phyloP scores from a whole-genome alignment of 1,140 invertebrate species.

The Aphis gossypii region DNA sequence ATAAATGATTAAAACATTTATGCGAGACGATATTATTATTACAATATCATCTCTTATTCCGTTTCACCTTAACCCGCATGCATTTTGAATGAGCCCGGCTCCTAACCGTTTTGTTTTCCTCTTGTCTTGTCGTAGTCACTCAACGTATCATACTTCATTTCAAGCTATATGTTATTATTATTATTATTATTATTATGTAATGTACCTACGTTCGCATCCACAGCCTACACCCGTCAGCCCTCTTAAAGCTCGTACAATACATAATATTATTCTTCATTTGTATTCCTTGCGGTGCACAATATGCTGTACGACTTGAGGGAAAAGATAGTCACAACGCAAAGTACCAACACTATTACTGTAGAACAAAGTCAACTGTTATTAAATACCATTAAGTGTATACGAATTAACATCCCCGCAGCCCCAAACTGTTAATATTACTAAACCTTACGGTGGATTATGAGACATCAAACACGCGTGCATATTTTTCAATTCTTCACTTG shows the following conservation, averaged over 20 bases:
- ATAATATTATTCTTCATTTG: slow-evolving; percentile 34
- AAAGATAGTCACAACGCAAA: not conserved
- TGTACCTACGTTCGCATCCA: not conserved
- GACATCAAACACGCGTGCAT: not conserved
- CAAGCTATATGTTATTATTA: not conserved
- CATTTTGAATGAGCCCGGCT: slow-evolving; percentile 22
- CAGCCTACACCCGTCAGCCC: not conserved
- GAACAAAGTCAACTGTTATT: not conserved
- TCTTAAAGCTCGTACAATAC: slow-evolving; percentile 11
- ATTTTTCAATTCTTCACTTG: not conserved
- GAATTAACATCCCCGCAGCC: not conserved
- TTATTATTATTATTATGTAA: not conserved
- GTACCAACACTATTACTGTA: not conserved
- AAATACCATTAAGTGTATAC: not conserved
- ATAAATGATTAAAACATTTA: slow-evolving; percentile 37
- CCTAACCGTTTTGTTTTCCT: slow-evolving; percentile 38
- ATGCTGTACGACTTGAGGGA: not conserved
- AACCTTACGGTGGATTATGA: not conserved
- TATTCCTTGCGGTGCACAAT: not conserved
- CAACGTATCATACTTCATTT: slow-evolving; percentile 41
- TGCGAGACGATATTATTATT: slow-evolving; percentile 5
- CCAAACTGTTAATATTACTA: not conserved
- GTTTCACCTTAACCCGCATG: slow-evolving; percentile 29
- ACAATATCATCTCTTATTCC: slow-evolving; percentile 17
- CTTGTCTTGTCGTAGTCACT: slow-evolving; percentile 30